These are phyloP conservation scores for Etia nguti DNA, from an alignment of 2,113 vertebrate species.

Conservation along the genomic window DNA sequence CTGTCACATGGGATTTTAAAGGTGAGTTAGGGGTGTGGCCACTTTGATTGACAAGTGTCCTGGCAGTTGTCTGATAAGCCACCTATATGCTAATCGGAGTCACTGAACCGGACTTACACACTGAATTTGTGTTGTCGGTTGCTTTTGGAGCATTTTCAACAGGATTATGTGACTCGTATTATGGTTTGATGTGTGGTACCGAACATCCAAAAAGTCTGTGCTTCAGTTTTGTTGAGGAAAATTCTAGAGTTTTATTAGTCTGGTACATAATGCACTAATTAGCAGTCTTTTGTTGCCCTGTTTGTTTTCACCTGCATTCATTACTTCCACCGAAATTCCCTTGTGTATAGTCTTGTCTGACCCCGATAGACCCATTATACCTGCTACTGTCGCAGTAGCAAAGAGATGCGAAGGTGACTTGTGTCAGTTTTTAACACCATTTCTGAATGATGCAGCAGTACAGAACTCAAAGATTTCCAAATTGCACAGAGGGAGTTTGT, in stretches of 20 bases:
- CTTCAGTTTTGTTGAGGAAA: not conserved
- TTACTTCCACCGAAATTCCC: not conserved
- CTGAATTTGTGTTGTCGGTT: not conserved
- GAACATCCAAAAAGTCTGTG: not conserved
- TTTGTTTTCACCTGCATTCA: not conserved
- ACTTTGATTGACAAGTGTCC: not conserved
- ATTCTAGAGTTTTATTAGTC: not conserved
- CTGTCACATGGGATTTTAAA: not conserved
- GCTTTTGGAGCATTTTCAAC: not conserved
- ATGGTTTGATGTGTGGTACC: not conserved
- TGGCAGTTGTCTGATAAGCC: not conserved
- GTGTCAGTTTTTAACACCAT: not conserved
- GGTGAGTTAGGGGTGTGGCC: not conserved
- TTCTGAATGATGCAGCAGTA: not conserved
- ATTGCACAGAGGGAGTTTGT: not conserved
- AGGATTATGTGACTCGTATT: not conserved
- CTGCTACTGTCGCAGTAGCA: not conserved
- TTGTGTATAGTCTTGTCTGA: not conserved
- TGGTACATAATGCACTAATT: not conserved
- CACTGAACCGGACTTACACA: not conserved
- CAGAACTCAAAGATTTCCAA: not conserved
- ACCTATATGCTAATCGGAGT: not conserved
- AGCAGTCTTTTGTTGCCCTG: not conserved
- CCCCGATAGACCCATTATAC: not conserved
- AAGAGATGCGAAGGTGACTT: not conserved